Percentiles rank a stretch among this genome's conserved stretches.
phyloP scores from a whole-genome alignment of 2,888 invertebrate species.

The Sesia bembeciformis region DNA sequence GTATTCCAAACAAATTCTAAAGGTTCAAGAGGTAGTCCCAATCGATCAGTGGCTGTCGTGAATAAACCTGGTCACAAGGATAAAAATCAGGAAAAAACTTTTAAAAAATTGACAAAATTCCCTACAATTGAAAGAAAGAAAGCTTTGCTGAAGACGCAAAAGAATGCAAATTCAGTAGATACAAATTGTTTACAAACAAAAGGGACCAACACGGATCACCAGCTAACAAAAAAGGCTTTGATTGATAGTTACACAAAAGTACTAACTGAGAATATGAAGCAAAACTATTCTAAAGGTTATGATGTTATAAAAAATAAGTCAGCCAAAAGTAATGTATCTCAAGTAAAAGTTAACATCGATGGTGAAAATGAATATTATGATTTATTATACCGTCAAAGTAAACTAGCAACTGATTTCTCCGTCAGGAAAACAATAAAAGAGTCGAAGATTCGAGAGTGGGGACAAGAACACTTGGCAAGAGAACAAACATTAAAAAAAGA shows the following conservation, averaged over 20 bases:
- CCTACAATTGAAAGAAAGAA: no score
- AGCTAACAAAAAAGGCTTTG: constrained; percentile 33
- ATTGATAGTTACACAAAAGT: constrained; percentile 36
- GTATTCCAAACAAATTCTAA: neutral
- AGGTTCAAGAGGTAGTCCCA: neutral
- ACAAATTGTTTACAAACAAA: neutral
- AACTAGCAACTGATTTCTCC: constrained; percentile 28
- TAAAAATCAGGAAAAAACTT: neutral
- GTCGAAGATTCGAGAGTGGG: neutral
- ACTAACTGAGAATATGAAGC: constrained; percentile 13
- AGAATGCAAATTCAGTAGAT: no score
- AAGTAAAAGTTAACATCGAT: constrained; percentile 42
- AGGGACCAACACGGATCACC: constrained; percentile 26
- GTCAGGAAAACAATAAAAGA: constrained; percentile 1
- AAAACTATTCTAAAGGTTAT: constrained; percentile 11
- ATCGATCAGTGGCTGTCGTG: neutral
- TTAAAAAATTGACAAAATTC: no score
- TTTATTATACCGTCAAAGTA: constrained; percentile 31
- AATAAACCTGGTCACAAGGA: constrained; percentile 2
- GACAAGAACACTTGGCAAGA: neutral
- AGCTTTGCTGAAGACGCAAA: no score
- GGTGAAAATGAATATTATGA: constrained; percentile 42
- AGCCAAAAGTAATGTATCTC: constrained; percentile 26
- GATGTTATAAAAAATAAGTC: constrained; percentile 2
- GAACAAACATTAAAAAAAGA: constrained; percentile 1